Percentiles rank a stretch among this genome's conserved stretches.
These are phyloP conservation scores for Drosophila ambigua DNA, from an alignment of 1,140 invertebrate species.

Conservation along the genomic window DNA sequence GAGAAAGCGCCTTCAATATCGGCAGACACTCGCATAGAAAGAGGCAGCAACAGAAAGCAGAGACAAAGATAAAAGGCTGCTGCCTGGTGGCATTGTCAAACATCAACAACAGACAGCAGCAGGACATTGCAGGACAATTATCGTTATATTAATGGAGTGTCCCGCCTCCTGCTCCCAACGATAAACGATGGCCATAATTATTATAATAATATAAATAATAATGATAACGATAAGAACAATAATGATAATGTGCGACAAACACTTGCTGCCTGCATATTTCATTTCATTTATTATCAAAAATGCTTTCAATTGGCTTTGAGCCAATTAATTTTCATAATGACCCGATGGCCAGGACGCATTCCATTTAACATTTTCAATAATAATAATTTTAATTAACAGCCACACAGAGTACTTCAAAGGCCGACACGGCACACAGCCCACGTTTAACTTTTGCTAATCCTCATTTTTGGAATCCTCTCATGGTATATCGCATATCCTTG, in stretches of 20 bases:
- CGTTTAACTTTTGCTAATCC: conserved; percentile 44
- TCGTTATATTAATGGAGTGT: conserved; percentile 54
- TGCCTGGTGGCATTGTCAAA: conserved; percentile 12
- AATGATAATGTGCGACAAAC: conserved; percentile 15
- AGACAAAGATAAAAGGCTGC: too few relatives aligned
- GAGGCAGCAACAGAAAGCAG: too few relatives aligned
- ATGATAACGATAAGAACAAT: conserved; percentile 20
- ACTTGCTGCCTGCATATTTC: conserved; percentile 40
- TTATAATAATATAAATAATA: conserved; percentile 24
- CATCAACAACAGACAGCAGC: conserved; percentile 13
- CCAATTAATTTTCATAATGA: conserved; percentile 70
- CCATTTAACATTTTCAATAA: conserved; percentile 28
- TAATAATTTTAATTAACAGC: conserved; percentile 72
- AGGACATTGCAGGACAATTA: conserved; percentile 17
- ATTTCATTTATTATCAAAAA: conserved; percentile 66
- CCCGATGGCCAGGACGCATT: background rate
- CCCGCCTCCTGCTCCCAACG: background rate
- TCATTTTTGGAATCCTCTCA: background rate
- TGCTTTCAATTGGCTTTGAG: conserved; percentile 41
- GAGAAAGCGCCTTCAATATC: too few relatives aligned
- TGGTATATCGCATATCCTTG: background rate
- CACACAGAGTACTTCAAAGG: conserved; percentile 21
- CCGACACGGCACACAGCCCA: background rate
- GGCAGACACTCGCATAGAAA: too few relatives aligned
- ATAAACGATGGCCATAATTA: conserved; percentile 39